These are phyloP conservation scores for Tipula unca DNA, from an alignment of 2,888 invertebrate genomes.

Conservation along the genomic window DNA sequence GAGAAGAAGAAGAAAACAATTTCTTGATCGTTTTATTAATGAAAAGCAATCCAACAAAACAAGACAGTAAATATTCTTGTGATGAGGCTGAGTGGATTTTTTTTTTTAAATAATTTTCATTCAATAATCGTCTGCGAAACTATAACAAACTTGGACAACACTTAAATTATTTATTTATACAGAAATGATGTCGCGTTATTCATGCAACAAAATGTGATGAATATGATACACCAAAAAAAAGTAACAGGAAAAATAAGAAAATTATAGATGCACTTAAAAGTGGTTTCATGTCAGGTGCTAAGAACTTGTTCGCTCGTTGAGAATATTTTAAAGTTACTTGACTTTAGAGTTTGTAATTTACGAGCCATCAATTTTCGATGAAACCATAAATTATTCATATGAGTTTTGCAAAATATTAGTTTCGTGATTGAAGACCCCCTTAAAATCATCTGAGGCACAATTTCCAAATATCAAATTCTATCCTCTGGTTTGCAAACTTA, in stretches of 20 bases:
- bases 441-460: too few relatives aligned
- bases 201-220: background rate
- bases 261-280: background rate
- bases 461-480: too few relatives aligned
- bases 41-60: background rate
- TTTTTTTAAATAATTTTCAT: background rate
- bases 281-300: background rate
- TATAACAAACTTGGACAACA: background rate
- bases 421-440: too few relatives aligned
- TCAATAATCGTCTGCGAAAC: background rate
- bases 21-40: background rate
- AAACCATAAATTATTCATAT: too few relatives aligned
- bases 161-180: background rate
- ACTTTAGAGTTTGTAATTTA: background rate
- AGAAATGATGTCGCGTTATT: background rate
- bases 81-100: background rate
- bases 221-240: background rate
- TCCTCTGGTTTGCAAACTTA: too few relatives aligned
- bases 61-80: background rate
- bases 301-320: background rate
- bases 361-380: too few relatives aligned
- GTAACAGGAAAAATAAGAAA: background rate
- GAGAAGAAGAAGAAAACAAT: background rate
- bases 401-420: too few relatives aligned
- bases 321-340: background rate